These are phyloP conservation scores for Masticophis lateralis DNA, from an alignment of 2,797 vertebrate genomes.

Conservation along the genomic window DNA sequence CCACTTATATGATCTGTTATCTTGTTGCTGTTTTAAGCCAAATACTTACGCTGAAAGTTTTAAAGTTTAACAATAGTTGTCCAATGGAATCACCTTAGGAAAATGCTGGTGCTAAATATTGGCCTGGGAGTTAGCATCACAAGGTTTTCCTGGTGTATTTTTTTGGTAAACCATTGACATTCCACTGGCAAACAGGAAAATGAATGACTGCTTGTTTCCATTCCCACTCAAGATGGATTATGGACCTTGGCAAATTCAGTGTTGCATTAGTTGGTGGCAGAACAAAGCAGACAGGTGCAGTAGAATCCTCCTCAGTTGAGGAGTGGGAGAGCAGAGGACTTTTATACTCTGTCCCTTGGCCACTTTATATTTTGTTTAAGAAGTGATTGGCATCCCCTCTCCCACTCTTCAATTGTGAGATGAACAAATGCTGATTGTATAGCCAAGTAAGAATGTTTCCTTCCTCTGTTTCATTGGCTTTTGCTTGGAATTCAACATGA, in stretches of 20 bases:
- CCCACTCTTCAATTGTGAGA: neutral
- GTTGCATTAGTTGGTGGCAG: neutral
- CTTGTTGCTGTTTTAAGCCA: neutral
- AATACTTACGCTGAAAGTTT: neutral
- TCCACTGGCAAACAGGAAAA: neutral
- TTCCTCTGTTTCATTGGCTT: neutral
- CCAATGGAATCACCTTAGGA: neutral
- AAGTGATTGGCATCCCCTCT: neutral
- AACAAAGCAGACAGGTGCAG: neutral
- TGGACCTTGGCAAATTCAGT: neutral
- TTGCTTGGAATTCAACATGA: neutral
- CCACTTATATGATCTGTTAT: neutral
- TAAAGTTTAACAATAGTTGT: neutral
- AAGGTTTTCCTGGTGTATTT: neutral
- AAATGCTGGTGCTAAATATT: neutral
- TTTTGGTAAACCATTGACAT: neutral
- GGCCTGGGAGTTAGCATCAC: neutral
- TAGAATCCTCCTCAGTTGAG: neutral
- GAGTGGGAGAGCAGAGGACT: neutral
- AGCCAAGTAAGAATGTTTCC: neutral
- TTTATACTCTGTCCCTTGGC: neutral
- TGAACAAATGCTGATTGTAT: neutral
- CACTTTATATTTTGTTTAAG: neutral
- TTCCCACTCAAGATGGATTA: neutral
- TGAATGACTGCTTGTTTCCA: neutral